A percentile compares a stretch with the other conserved stretches of the same genome.
These are phyloP conservation scores for Clarias platycephalus DNA, from an alignment of 2,797 vertebrate species.

Conservation along the genomic window DNA sequence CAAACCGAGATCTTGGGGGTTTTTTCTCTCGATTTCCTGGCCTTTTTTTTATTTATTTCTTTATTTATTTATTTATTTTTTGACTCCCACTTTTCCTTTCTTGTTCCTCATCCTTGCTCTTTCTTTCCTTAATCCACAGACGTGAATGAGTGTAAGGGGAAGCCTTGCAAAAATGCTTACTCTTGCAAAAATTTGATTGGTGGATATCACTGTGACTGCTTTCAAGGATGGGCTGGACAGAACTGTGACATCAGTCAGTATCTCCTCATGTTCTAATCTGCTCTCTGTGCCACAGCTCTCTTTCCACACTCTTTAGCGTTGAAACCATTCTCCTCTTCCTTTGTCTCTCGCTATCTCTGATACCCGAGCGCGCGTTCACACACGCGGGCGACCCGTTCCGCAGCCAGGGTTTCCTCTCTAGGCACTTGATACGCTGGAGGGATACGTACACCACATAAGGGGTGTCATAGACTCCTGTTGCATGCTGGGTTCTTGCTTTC, in stretches of 20 bases:
- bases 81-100: conserved; percentile 26
- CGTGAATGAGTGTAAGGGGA: conserved; percentile 93
- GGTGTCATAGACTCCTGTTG: conserved; percentile 47
- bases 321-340: conserved; percentile 16
- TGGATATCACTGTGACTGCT: conserved; percentile 97
- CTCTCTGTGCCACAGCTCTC: conserved; percentile 27
- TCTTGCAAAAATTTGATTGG: conserved; percentile 99
- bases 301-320: conserved; percentile 19
- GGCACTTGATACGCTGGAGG: conserved; percentile 31
- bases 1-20: conserved; percentile 30
- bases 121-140: conserved; percentile 81
- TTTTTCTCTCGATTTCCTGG: conserved; percentile 31
- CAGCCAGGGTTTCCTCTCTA: conserved; percentile 44
- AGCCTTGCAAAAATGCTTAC: conserved; percentile 90
- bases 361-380: conserved; percentile 29
- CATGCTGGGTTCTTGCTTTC: conserved; percentile 49
- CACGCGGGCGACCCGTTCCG: conserved; percentile 49
- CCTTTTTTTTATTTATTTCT: not conserved
- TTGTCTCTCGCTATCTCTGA: conserved; percentile 32
- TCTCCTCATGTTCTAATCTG: conserved; percentile 57
- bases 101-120: conserved; percentile 45
- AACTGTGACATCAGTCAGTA: conserved; percentile 99
- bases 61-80: not conserved
- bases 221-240: conserved; percentile 92
- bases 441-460: conserved; percentile 35